A percentile compares a stretch with the other conserved stretches of the same genome.
Evolutionary conservation across 2,797 vertebrate genomes (phyloP).

Genomic region (Antrozous pallidus): DNA sequence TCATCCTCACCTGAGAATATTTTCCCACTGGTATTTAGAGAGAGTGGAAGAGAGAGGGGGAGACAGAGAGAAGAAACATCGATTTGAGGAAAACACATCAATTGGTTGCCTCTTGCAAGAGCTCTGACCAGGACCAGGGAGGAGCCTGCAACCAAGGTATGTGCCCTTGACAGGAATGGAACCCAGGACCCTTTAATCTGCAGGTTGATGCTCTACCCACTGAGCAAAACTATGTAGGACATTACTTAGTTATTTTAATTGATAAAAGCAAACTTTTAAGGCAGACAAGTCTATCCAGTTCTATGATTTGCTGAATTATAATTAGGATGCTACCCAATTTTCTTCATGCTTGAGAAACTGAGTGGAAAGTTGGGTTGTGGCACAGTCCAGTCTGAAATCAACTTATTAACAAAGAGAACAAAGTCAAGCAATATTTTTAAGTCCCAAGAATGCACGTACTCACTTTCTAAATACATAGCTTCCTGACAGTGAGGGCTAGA

Average conservation of each 20-base stretch:
- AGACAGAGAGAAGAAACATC: no score
- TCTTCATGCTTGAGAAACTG: background rate
- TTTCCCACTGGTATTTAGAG: no score
- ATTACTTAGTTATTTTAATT: background rate
- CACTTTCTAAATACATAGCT: background rate
- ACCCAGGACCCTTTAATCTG: no score
- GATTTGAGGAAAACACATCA: no score
- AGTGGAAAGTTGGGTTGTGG: background rate
- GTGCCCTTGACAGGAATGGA: no score
- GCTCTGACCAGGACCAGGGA: no score
- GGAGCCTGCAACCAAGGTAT: no score
- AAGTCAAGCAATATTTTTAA: background rate
- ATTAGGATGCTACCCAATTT: background rate
- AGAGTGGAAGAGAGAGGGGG: no score
- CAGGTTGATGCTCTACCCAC: no score
- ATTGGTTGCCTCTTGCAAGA: no score
- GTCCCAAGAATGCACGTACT: background rate
- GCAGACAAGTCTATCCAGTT: background rate
- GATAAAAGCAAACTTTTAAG: background rate
- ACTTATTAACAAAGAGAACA: background rate
- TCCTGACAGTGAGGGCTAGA: background rate
- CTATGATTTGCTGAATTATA: background rate
- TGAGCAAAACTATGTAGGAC: no score
- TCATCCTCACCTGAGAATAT: no score
- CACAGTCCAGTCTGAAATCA: background rate